A percentile compares a stretch with the other conserved stretches of the same genome.
These are phyloP conservation scores for Rhogogaster chlorosoma DNA, from an alignment of 2,888 invertebrate genomes.

Conservation along the genomic window DNA sequence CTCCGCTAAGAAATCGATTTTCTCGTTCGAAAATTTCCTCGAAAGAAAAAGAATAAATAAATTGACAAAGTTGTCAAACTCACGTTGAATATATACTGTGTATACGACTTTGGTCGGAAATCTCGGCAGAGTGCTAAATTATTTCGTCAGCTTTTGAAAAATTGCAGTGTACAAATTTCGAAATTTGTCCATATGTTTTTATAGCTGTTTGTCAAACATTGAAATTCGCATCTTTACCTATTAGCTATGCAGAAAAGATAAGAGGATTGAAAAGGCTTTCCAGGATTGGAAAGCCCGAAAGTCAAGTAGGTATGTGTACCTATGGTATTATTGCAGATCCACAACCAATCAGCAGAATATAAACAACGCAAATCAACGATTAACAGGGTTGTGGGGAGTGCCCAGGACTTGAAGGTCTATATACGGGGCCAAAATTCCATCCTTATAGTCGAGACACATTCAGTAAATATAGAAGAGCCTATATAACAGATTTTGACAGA, in stretches of 20 bases:
- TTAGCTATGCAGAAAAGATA: neutral
- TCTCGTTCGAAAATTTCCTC: too few species aligned
- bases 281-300: slow-evolving; percentile 2
- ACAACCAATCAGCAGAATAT: slow-evolving; percentile 31
- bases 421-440: neutral
- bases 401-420: neutral
- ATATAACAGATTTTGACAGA: neutral
- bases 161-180: too few species aligned
- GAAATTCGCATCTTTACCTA: neutral
- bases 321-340: neutral
- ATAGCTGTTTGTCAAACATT: neutral
- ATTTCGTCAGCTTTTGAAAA: too few species aligned
- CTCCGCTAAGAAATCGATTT: too few species aligned
- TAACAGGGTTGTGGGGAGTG: neutral
- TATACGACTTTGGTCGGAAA: too few species aligned
- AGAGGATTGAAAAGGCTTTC: neutral
- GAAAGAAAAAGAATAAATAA: too few species aligned
- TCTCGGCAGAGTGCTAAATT: too few species aligned
- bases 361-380: slow-evolving; percentile 31
- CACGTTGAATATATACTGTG: too few species aligned
- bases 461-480: neutral
- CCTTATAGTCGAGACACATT: neutral
- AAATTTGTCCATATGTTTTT: neutral
- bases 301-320: neutral
- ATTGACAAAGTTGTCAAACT: too few species aligned